phyloP scores from a whole-genome alignment of 2,797 vertebrate species.

The Siniperca scherzeri region DNA sequence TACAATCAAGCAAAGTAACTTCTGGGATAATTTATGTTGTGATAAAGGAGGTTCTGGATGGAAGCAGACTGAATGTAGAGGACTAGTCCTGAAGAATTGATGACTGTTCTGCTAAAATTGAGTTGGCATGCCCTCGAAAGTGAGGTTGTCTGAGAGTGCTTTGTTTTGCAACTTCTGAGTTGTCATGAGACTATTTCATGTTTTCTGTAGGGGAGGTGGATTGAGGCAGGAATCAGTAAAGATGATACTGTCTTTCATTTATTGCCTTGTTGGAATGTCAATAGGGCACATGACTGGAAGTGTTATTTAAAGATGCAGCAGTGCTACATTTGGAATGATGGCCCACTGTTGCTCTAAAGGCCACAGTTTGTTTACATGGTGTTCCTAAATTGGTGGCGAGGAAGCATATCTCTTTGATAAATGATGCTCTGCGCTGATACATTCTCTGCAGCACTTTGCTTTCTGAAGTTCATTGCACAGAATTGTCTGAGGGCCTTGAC shows the following conservation, averaged over 20 bases:
- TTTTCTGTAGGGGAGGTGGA: slow-evolving; percentile 13
- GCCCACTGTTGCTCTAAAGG: slow-evolving; percentile 20
- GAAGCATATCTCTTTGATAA: slow-evolving; percentile 34
- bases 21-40: slow-evolving; percentile 18
- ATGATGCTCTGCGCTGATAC: slow-evolving; percentile 5
- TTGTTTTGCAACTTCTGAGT: slow-evolving; percentile 35
- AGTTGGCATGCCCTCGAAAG: slow-evolving; percentile 28
- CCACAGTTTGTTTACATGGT: slow-evolving; percentile 33
- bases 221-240: neutral
- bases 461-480: slow-evolving; percentile 60
- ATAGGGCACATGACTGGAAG: slow-evolving; percentile 8
- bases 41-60: slow-evolving; percentile 4
- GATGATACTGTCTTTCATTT: slow-evolving; percentile 10
- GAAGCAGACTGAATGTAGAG: slow-evolving; percentile 11
- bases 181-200: slow-evolving; percentile 38
- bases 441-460: slow-evolving; percentile 42
- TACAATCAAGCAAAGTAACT: slow-evolving; percentile 23
- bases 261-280: neutral
- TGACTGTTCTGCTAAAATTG: slow-evolving; percentile 25
- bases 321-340: slow-evolving; percentile 26
- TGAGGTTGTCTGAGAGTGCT: slow-evolving; percentile 34
- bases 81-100: slow-evolving; percentile 25
- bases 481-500: slow-evolving; percentile 67
- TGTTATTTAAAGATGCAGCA: slow-evolving; percentile 32
- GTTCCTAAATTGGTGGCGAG: slow-evolving; percentile 24